Conservation (phyloP, 2,888 invertebrate genomes). For the Nephrocerus scutellatus region DNA sequence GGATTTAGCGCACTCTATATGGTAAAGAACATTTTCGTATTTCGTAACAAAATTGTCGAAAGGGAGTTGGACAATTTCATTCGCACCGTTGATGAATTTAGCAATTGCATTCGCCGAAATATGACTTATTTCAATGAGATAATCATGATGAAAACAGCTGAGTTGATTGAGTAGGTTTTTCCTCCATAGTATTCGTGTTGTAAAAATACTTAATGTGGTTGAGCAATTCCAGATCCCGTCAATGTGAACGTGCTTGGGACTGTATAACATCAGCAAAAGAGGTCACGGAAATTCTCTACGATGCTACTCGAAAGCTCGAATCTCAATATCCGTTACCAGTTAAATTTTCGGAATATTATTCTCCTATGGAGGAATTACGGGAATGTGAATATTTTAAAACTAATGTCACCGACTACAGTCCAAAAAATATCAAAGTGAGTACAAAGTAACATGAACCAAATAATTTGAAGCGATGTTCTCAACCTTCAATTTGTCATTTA, state of each 20-base stretch:
- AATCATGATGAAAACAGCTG: constrained; percentile 40
- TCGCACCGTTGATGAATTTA: constrained; percentile 41
- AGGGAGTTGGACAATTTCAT: constrained; percentile 39
- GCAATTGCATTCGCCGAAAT: constrained; percentile 42
- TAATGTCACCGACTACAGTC: constrained; percentile 42
- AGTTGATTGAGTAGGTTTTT: constrained; percentile 37
- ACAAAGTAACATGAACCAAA: background rate
- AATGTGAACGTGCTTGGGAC: constrained; percentile 44
- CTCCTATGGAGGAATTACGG: constrained; percentile 44
- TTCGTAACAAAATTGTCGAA: constrained; percentile 41
- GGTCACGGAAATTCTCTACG: constrained; percentile 42
- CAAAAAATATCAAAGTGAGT: constrained; percentile 42
- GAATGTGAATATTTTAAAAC: constrained; percentile 45
- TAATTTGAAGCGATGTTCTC: background rate
- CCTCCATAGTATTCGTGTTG: background rate
- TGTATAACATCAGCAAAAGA: constrained; percentile 45
- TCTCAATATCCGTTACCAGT: constrained; percentile 33
- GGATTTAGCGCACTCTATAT: constrained; percentile 37
- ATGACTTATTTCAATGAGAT: constrained; percentile 46
- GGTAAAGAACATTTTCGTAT: constrained; percentile 37
- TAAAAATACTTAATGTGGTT: constrained; percentile 2
- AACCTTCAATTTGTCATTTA: background rate
- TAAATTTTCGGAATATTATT: constrained; percentile 36
- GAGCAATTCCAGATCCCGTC: constrained; percentile 32
- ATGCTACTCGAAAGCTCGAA: constrained; percentile 43